Base-by-base conservation (phyloP, 1,140 invertebrate species). In the Penaeus japonicus region DNA sequence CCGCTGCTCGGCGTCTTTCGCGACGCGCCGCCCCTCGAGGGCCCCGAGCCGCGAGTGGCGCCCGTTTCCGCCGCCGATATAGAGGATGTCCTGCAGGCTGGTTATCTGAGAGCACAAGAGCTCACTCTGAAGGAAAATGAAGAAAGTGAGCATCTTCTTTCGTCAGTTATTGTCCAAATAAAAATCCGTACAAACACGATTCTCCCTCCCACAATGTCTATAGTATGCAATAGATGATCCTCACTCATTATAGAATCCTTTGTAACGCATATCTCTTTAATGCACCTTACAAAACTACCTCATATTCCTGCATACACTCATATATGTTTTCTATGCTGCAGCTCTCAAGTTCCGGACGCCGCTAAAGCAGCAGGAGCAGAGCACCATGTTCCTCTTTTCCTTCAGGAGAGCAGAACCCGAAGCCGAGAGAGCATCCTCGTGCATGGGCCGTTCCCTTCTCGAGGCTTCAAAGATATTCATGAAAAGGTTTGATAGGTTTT, bases 391-490 rank as follows among this genome's bases (percentile, higher is more conserved):
- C 65, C 85, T 82, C 47, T 87, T 87, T 79, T 75, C 59, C 39
- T 82, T 87, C 79, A 73, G 85, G 47, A 73, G 65, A 24, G 78
- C 85, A 2, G 47, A 87, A 59, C 62, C 53, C 7, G 62, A 73
- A 15, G 79, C 85, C 85, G 82, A 87, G 79, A 10, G 47, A 3
- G 32, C 80, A 4, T 62, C 85, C 24, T 73, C 85, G 57, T 87
- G 85, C n/a, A 39, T 35, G 47, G 85, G 85, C 1, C 57, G 78
- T 1, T 15, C 39, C 1, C 39, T 87, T 4, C 79, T 87, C 12
- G 85, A 87, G 47, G 85, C 85, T 12, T 82, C 85, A 0, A 87
- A 87, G 54, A 73, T 24, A 18, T 82, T 32, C 47, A 24, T 35
- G 2, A 39, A 15, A 20, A 87, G 35, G 85, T 82, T 47, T 12